Base-by-base conservation (phyloP, 2,888 invertebrate genomes). In the Smittia sp. region DNA sequence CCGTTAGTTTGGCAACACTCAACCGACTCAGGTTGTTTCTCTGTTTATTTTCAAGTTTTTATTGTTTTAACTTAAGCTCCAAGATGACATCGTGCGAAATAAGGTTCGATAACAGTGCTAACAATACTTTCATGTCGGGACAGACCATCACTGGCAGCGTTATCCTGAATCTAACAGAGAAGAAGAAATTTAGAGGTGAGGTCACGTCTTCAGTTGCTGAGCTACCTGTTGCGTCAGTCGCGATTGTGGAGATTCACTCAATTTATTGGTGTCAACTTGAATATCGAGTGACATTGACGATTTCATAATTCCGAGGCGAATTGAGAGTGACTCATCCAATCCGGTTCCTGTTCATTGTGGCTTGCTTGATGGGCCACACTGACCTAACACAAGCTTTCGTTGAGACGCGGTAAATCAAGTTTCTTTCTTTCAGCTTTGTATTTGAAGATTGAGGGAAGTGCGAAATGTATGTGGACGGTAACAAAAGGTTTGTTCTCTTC, bases 401-500 rank as follows among this genome's bases (percentile, higher is more conserved):
- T 32, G 4, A 3, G 9, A 32, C 4, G 9, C 32, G 32, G 4
- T 32, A 32, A 13, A 46, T 46, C 2, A 46, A 46, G 46, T 46
- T 46, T 13, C 20, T 38, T 18, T 38, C 65, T 79, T 78, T 0
- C 76, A 87, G 87, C 86, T 13, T 83, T 87, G 54, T 85, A 84
- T 76, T 79, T 85, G 4, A 83, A 84, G 74, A 77, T 86, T 1
- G 83, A 82, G 74, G 87, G 87, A 0, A 84, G 79, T 76, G 86
- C 86, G 75, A 80, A 82, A 65, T 84, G 86, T 0, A 84, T 84
- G 74, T 87, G 86, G 86, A 83, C 41, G 4, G 65, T 65, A 1
- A 72, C 58, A 15, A 72, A 72, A 72, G 72, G 72, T 72, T 54
- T 15, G 52, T 24, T n/a, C 13, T 20, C n/a, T n/a, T n/a, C n/a